phyloP scores from a whole-genome alignment of 2,888 invertebrate species.

The Lypha dubia region DNA sequence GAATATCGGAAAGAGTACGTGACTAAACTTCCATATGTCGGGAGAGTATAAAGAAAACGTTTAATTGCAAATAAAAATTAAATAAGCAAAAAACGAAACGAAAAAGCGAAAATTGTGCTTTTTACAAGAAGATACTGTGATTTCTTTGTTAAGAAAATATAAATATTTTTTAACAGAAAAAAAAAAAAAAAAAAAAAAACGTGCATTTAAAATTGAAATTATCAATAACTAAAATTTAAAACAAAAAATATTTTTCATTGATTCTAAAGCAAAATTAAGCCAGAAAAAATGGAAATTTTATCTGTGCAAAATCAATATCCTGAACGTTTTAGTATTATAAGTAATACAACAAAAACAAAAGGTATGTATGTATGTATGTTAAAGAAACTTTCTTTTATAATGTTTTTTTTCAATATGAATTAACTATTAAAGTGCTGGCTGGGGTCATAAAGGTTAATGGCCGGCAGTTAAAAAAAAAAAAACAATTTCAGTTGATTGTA shows the following conservation, averaged over 20 bases:
- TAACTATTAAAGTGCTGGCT: too few relatives aligned
- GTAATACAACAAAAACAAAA: conserved; percentile 66
- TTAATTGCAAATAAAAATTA: conserved; percentile 45
- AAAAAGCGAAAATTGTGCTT: conserved; percentile 31
- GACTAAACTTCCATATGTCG: conserved; percentile 64
- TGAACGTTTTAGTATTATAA: conserved; percentile 68
- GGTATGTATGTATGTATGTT: conserved; percentile 41
- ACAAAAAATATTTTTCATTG: conserved; percentile 44
- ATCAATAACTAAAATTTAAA: conserved; percentile 36
- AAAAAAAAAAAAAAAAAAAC: conserved; percentile 47
- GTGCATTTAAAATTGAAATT: conserved; percentile 67
- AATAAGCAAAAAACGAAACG: conserved; percentile 29
- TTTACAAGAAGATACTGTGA: conserved; percentile 62
- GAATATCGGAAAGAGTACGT: conserved; percentile 70
- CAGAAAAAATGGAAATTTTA: conserved; percentile 75
- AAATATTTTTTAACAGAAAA: conserved; percentile 60
- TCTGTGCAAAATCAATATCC: conserved; percentile 75
- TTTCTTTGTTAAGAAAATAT: conserved; percentile 60
- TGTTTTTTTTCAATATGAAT: too few relatives aligned
- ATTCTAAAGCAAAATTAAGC: conserved; percentile 68
- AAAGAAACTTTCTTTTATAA: not conserved
- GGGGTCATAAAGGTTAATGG: too few relatives aligned
- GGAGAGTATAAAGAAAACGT: conserved; percentile 49
- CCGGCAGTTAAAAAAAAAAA: too few relatives aligned
- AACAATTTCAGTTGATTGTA: too few relatives aligned